Conservation (phyloP, 92 coral and sea anemone genomes). For the Phymanthus crucifer region DNA sequence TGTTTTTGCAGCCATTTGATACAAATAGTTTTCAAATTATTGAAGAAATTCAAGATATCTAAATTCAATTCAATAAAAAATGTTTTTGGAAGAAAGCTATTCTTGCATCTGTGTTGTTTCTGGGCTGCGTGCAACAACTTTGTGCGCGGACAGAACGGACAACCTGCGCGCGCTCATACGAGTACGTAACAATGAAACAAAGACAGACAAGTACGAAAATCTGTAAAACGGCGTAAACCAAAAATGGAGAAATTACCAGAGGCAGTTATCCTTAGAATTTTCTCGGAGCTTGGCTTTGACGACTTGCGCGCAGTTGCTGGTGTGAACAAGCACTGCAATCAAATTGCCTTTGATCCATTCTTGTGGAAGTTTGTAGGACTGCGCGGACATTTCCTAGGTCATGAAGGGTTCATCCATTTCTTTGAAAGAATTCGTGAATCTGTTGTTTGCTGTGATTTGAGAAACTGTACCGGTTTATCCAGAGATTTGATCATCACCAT, state of each 20-base stretch:
- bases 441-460: conserved; percentile 48
- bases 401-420: conserved; percentile 23
- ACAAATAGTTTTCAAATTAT: no score
- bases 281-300: conserved; percentile 32
- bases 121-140: no score
- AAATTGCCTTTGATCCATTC: conserved; percentile 60
- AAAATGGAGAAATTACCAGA: conserved; percentile 66
- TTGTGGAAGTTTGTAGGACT: conserved; percentile 63
- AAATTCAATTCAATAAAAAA: no score
- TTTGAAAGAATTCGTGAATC: conserved; percentile 48
- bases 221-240: not conserved
- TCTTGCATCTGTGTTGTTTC: no score
- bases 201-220: not conserved
- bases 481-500: conserved; percentile 31
- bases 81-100: no score
- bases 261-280: conserved; percentile 56
- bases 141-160: no score
- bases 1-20: not conserved
- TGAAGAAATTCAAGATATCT: no score
- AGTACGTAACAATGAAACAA: not conserved
- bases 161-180: not conserved
- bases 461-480: conserved; percentile 48
- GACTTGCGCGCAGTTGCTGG: conserved; percentile 46
- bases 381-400: conserved; percentile 50
- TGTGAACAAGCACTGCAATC: conserved; percentile 63